Evolutionary conservation across 2,888 invertebrate genomes (phyloP).

Genomic region (Alsophila aescularia): DNA sequence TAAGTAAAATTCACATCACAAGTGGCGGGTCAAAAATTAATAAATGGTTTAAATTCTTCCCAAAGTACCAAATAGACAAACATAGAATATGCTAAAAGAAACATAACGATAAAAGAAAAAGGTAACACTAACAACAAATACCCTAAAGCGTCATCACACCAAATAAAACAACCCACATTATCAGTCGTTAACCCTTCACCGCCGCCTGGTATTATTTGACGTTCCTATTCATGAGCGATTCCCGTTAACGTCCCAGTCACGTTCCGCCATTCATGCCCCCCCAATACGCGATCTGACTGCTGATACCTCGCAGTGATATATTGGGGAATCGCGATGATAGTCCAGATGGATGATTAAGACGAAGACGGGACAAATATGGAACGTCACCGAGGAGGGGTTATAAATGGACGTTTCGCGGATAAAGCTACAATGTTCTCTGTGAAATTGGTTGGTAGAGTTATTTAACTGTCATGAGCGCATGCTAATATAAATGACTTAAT

Average conservation of each 20-base stretch:
- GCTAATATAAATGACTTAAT: too few relatives aligned
- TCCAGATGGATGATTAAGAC: constrained; percentile 40
- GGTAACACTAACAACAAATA: not conserved
- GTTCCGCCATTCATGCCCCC: constrained; percentile 50
- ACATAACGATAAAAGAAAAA: not conserved
- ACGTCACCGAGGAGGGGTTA: constrained; percentile 17
- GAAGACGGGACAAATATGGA: constrained; percentile 34
- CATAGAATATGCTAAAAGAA: not conserved
- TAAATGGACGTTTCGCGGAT: constrained; percentile 1
- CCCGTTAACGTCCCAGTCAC: constrained; percentile 48
- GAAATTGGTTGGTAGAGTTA: too few relatives aligned
- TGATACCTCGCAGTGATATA: constrained; percentile 48
- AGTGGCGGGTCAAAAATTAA: too few relatives aligned
- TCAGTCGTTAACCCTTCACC: constrained; percentile 36
- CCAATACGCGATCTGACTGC: constrained; percentile 48
- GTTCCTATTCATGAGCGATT: constrained; percentile 39
- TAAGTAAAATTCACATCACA: too few relatives aligned
- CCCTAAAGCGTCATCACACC: constrained; percentile 7
- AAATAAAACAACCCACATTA: constrained; percentile 34
- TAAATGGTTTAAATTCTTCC: too few relatives aligned
- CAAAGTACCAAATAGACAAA: too few relatives aligned
- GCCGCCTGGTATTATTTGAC: constrained; percentile 34
- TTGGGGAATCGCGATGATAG: constrained; percentile 39
- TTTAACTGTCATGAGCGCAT: too few relatives aligned
- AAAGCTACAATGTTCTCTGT: not conserved